Evolutionary conservation across 2,888 invertebrate genomes (phyloP).

Genomic region (Amorpha juglandis): DNA sequence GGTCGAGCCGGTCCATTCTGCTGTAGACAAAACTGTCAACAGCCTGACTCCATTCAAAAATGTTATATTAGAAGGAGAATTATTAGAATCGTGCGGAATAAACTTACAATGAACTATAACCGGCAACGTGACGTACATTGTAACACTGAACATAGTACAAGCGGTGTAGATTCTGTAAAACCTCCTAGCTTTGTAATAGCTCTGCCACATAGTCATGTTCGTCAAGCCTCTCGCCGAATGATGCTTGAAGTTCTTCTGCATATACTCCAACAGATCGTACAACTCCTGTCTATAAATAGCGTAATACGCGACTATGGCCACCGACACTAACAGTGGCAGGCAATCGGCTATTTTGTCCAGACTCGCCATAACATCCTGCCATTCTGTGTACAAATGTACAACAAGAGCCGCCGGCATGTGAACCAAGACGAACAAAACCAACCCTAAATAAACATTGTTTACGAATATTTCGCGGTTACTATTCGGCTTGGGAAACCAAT

Average conservation of each 20-base stretch:
- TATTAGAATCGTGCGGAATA: neutral
- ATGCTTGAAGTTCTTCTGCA: conserved; percentile 66
- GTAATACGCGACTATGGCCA: conserved; percentile 65
- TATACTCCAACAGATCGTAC: conserved; percentile 58
- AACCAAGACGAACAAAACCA: conserved; percentile 59
- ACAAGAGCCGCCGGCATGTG: conserved; percentile 50
- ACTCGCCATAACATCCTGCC: conserved; percentile 65
- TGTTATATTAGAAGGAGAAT: too few species aligned
- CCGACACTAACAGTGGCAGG: conserved; percentile 59
- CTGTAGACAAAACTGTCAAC: too few species aligned
- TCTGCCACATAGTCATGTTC: conserved; percentile 69
- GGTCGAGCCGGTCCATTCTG: too few species aligned
- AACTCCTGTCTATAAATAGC: conserved; percentile 57
- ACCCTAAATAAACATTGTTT: conserved; percentile 59
- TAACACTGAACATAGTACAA: conserved; percentile 69
- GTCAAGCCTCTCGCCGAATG: conserved; percentile 71
- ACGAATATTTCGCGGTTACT: conserved; percentile 47
- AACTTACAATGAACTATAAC: conserved; percentile 68
- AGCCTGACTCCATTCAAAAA: too few species aligned
- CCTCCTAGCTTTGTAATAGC: conserved; percentile 60
- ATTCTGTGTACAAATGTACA: conserved; percentile 62
- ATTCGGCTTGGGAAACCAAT: conserved; percentile 57
- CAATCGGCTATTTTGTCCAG: conserved; percentile 67
- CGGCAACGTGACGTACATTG: conserved; percentile 65
- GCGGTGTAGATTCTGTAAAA: conserved; percentile 70